Percentiles rank a stretch among this genome's conserved stretches.
Conservation (phyloP, 2,888 invertebrate genomes). For the Boloria selene region DNA sequence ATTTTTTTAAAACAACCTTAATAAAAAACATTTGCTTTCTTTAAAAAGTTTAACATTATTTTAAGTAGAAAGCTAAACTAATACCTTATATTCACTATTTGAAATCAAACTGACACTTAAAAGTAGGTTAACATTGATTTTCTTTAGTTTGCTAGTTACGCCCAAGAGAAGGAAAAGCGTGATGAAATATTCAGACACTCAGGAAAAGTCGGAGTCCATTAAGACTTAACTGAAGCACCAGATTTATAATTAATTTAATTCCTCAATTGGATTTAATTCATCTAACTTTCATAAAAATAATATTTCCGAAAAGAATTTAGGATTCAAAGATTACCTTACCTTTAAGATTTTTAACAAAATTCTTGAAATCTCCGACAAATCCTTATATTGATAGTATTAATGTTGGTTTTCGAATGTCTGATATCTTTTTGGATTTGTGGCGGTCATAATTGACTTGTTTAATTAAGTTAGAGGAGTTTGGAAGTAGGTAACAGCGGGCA, state of each 20-base stretch:
- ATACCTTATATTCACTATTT: too few species aligned
- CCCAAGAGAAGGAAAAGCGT: too few species aligned
- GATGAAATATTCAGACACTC: not conserved
- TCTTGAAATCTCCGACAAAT: not conserved
- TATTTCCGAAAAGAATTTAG: conserved; percentile 37
- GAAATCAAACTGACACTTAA: too few species aligned
- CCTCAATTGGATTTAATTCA: conserved; percentile 46
- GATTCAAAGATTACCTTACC: conserved; percentile 36
- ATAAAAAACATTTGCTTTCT: too few species aligned
- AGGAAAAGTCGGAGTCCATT: not conserved
- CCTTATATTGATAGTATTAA: conserved; percentile 2
- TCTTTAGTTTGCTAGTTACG: too few species aligned
- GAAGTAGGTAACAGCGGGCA: conserved; percentile 44
- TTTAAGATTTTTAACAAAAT: conserved; percentile 25
- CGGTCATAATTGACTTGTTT: conserved; percentile 35
- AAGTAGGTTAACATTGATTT: too few species aligned
- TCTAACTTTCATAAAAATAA: conserved; percentile 36
- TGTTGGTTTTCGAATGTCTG: conserved; percentile 4
- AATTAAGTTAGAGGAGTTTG: conserved; percentile 43
- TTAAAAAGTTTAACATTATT: too few species aligned
- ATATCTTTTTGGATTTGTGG: not conserved
- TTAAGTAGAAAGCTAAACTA: too few species aligned
- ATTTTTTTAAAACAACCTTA: too few species aligned
- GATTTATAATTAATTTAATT: conserved; percentile 30
- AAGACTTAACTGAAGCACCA: not conserved